Evolutionary conservation across 2,797 vertebrate species (phyloP), one percentile per base, ranked within the genome.

Genomic region (Huso huso): DNA sequence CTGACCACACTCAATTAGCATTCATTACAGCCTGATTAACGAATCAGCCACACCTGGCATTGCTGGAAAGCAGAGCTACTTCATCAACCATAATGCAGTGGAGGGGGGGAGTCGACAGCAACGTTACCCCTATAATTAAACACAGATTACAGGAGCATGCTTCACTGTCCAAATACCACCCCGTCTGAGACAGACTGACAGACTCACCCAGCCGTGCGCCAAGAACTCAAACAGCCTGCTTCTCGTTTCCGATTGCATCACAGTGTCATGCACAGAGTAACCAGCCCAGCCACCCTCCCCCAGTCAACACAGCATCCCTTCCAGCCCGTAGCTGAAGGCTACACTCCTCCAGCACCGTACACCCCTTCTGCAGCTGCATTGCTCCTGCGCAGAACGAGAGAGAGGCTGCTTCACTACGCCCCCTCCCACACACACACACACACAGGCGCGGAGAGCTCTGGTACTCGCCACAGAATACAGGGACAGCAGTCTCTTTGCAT

Each of bases 151-250:
- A 37, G 23, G 23, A 2, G 23, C 23, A 37, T 37, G 23, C 48
- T 37, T 10, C 61, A 63, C 5, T 1, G 23, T 37, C 23, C 23
- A 37, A 37, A 37, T 37, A 37, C 23, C 23, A 37, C 23, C 2
- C 23, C 23, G 23, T 2, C 23, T 37, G 23, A 37, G 23, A 37
- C 23, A 37, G 23, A 37, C 23, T 37, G 23, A 37, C 23, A 37
- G 23, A 87, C 88, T 89, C 82, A 91, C 87, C 86, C 87, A 73
- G 64, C 87, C 87, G 62, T 86, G 82, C 11, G 82, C 83, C 72
- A 91, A 79, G 72, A 90, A 87, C 57, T 89, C 87, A 83, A 89
- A 91, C 57, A 91, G 82, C 55, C 82, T 82, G 68, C 88, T 89
- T 71, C 76, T 72, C 11, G 83, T 86, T 61, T 86, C 80, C 63